Conservation (phyloP, 2,888 invertebrate genomes). For the Synanthedon vespiformis region DNA sequence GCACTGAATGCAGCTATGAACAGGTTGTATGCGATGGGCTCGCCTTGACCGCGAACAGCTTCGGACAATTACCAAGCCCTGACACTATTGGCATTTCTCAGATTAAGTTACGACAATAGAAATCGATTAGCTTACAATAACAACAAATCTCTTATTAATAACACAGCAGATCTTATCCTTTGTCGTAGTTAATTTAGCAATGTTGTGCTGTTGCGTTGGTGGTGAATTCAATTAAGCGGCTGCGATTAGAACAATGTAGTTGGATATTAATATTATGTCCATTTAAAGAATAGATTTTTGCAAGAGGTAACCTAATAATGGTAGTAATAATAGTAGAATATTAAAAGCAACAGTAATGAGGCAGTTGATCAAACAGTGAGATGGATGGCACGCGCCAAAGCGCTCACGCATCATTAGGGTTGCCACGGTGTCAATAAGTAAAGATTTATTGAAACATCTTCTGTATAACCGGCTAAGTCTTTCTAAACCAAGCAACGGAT, state of each 20-base stretch:
- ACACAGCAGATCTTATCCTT: not conserved
- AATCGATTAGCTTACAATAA: not conserved
- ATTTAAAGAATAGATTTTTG: conserved; percentile 15
- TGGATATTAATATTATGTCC: conserved; percentile 13
- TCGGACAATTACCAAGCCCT: conserved; percentile 38
- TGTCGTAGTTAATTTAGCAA: not conserved
- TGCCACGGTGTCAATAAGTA: conserved; percentile 7
- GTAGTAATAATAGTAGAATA: not conserved
- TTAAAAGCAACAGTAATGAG: conserved; percentile 31
- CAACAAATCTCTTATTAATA: not conserved
- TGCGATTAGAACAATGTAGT: conserved; percentile 14
- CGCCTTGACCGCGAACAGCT: conserved; percentile 53
- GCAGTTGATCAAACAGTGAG: conserved; percentile 33
- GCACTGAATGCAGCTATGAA: conserved; percentile 2
- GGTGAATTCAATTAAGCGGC: conserved; percentile 5
- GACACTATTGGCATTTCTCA: conserved; percentile 44
- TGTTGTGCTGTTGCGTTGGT: conserved; percentile 6
- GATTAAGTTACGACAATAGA: conserved; percentile 6
- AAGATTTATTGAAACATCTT: no score
- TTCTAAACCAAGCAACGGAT: no score
- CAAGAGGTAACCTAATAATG: conserved; percentile 8
- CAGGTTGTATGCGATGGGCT: conserved; percentile 31
- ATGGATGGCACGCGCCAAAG: conserved; percentile 36
- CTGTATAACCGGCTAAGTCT: no score
- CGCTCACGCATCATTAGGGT: conserved; percentile 15